A percentile compares a stretch with the other conserved stretches of the same genome.
phyloP scores from a whole-genome alignment of 1,140 invertebrate species.

The Zaprionus capensis region DNA sequence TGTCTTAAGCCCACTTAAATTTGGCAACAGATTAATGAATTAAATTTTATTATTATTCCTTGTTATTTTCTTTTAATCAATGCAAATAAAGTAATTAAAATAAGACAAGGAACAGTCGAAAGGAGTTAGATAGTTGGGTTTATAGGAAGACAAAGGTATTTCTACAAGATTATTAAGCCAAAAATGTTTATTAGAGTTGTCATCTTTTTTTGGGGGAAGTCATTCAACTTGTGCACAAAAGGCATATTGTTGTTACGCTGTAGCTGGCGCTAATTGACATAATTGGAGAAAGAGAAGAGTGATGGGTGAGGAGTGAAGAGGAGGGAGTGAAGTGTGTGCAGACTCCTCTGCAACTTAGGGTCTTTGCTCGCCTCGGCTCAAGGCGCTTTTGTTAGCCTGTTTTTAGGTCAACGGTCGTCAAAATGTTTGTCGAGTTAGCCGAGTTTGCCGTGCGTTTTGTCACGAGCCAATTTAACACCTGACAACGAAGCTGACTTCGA shows the following conservation, averaged over 20 bases:
- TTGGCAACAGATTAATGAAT: conserved; percentile 31
- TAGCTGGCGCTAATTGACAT: conserved; percentile 75
- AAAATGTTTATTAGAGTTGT: conserved; percentile 27
- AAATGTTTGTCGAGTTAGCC: conserved; percentile 60
- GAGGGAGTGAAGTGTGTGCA: background rate
- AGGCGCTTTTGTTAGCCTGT: conserved; percentile 53
- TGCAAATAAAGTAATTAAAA: too few relatives aligned
- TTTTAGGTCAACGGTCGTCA: conserved; percentile 75
- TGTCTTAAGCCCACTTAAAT: conserved; percentile 63
- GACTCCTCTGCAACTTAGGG: conserved; percentile 19
- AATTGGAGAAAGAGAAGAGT: conserved; percentile 52
- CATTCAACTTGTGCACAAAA: conserved; percentile 62
- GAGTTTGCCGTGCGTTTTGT: conserved; percentile 40
- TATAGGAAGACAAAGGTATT: too few relatives aligned
- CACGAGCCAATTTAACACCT: conserved; percentile 76
- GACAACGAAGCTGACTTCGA: conserved; percentile 42
- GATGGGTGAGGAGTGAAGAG: background rate
- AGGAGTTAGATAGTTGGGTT: too few relatives aligned
- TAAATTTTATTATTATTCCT: background rate
- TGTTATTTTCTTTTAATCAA: too few relatives aligned
- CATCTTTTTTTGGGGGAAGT: conserved; percentile 33
- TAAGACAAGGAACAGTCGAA: too few relatives aligned
- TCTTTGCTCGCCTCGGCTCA: conserved; percentile 2
- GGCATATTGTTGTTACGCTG: conserved; percentile 36
- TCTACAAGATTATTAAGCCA: background rate